These are phyloP conservation scores for Phenganax subtilis DNA, from an alignment of 92 coral and sea anemone genomes.

Conservation along the genomic window DNA sequence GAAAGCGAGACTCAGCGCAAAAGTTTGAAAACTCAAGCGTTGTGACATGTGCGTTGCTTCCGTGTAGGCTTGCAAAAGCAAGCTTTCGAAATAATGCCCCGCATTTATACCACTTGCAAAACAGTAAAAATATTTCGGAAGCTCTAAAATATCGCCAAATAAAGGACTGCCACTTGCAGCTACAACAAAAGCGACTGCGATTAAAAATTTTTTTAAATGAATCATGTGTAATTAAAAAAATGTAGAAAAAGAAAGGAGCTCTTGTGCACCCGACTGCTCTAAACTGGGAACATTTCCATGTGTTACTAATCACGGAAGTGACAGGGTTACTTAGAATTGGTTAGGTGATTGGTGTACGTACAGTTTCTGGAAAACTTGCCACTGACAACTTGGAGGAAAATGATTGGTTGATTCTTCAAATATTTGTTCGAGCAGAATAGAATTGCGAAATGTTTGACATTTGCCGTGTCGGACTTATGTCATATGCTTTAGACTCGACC, in stretches of 20 bases:
- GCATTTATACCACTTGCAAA: constrained; percentile 9
- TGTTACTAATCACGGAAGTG: not conserved
- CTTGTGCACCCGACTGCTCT: not conserved
- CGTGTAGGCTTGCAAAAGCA: constrained; percentile 5
- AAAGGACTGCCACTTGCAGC: constrained; percentile 29
- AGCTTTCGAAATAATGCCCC: not conserved
- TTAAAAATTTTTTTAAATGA: not conserved
- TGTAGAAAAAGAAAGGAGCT: not conserved
- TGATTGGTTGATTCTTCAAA: not conserved
- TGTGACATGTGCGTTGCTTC: constrained; percentile 20
- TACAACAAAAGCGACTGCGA: constrained; percentile 21
- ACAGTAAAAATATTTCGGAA: constrained; percentile 1
- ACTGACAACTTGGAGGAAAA: not conserved
- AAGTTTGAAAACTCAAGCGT: constrained; percentile 33
- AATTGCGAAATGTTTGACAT: not conserved
- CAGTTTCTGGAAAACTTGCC: not conserved
- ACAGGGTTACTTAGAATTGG: too few species aligned
- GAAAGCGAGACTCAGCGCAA: constrained; percentile 9
- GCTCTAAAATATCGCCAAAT: constrained; percentile 17
- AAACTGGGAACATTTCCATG: too few species aligned
- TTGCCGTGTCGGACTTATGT: too few species aligned
- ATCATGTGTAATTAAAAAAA: not conserved
- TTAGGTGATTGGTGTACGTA: not conserved
- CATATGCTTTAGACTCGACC: too few species aligned
- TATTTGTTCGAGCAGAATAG: constrained; percentile 14